Evolutionary conservation across 2,888 invertebrate species (phyloP), one percentile per base, ranked within the genome.

Genomic region (Nymphalis polychloros): DNA sequence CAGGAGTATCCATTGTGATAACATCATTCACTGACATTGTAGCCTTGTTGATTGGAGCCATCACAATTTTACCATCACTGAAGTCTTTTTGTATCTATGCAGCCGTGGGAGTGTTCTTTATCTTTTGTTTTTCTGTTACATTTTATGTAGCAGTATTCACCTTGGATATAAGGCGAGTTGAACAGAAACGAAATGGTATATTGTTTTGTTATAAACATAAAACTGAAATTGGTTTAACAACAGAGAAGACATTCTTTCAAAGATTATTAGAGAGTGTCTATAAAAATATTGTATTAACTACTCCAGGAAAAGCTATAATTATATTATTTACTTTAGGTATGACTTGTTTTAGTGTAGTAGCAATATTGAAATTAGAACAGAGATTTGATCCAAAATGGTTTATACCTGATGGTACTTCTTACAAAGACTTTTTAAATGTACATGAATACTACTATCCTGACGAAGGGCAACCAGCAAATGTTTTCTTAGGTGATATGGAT

Each of bases 81-180:
- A 95, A 95, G 84, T 96, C 97, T 0, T 97, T 96, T 83, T 97
- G 97, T 83, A 93, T 97, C 63, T 97, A 96, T 83, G 96, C 97
- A 17, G 96, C 96, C 8, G 85, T 95, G 1, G 96, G 96, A 23
- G 96, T 97, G 1, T 92, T 96, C 68, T 94, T 96, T 77, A 96
- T 96, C 27, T 97, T 95, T 83, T 86, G 96, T 66, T 95, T 95
- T 79, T 96, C 96, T 76, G 94, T 96, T 8, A 97, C 97, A n/a
- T 96, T 97, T 84, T 97, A 97, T 85, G 94, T 96, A 17, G 96
- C 96, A 2, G 95, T 95, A 73, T 95, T 97, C 77, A 94, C 95
- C 0, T 82, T 97, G 72, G 97, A 97, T 78, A 93, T 96, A 68
- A 90, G 82, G 78, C 91, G 96, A 79, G 90, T 96, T 20, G 93